Base-by-base conservation (phyloP, 2,888 invertebrate genomes). In the Troides oblongomaculatus region DNA sequence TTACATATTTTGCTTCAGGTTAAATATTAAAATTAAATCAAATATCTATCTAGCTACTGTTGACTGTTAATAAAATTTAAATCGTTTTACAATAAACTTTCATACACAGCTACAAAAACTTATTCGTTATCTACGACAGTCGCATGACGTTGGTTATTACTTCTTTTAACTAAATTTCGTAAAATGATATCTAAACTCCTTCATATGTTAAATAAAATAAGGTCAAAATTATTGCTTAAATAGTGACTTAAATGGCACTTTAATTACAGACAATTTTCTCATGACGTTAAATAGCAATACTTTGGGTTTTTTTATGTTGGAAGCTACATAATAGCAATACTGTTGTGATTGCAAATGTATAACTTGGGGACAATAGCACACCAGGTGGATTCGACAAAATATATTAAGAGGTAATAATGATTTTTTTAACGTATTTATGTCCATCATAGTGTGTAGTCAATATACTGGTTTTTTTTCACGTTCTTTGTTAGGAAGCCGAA, bases 61-160 rank as follows among this genome's bases (percentile, higher is more conserved):
- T 21, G 21, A 23, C 23, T 25, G 57, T n/a, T 21, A 21, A 12
- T 25, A 58, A 23, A 23, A 58, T n/a, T 21, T 58, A 12, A 58
- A 58, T 23, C 7, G 18, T 61, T n/a, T 61, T 61, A 46, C n/a
- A 18, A n/a, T 18, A 36, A 57, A 64, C 43, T 57, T 39, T 39
- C 56, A 43, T 57, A 64, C 17, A 64, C 43, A 39, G 43, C 23
- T 39, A 62, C 43, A 12, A 30, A 67, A 58, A 62, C 30, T 63
- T 63, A 68, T 30, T 6, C 50, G 21, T 59, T 59, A 59, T 68
- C 58, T 30, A 46, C 62, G 68, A 68, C 68, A 68, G 8, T 18
- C 30, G 23, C 36, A 3, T 59, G 57, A 12, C 30, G 46, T 60
- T 53, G 7, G 50, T 66, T 62, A 18, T 43, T 53, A 50, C 18